Evolutionary conservation across 2,113 vertebrate species (phyloP).

Genomic region (Oenanthe oenanthe): DNA sequence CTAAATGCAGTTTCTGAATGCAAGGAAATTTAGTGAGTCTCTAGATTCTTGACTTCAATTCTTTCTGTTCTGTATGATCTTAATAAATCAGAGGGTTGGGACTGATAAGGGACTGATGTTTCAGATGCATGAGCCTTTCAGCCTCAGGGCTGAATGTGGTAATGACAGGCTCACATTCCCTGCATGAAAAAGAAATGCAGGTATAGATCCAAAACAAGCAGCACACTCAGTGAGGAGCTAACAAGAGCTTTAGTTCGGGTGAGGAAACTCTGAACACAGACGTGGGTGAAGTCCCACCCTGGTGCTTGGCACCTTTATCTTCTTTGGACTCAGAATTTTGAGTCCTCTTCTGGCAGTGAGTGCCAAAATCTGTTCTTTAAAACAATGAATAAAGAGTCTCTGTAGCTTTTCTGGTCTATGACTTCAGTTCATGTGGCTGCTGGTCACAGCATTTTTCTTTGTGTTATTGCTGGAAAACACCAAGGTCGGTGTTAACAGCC

Average conservation of each 20-base stretch:
- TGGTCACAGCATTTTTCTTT: slow-evolving; percentile 42
- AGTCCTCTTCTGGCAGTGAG: neutral
- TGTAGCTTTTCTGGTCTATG: neutral
- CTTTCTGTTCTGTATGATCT: neutral
- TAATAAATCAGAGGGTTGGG: neutral
- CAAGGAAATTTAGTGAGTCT: neutral
- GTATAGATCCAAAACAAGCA: slow-evolving; percentile 12
- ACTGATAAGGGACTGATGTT: neutral
- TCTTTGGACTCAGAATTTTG: neutral
- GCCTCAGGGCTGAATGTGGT: neutral
- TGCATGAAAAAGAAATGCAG: neutral
- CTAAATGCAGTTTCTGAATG: neutral
- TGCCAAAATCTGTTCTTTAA: slow-evolving; percentile 18
- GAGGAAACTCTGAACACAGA: neutral
- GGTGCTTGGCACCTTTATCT: neutral
- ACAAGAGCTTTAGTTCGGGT: neutral
- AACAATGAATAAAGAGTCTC: slow-evolving; percentile 45
- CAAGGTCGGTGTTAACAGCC: neutral
- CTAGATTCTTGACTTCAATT: neutral
- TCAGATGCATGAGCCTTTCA: neutral
- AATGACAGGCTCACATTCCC: neutral
- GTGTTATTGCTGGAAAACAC: slow-evolving; percentile 44
- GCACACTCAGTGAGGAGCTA: neutral
- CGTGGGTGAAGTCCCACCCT: neutral
- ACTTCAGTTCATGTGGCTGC: slow-evolving; percentile 39